These are phyloP conservation scores for Chiridota heheva DNA, from an alignment of 35 echinoderm and acorn worm genomes.

Conservation along the genomic window DNA sequence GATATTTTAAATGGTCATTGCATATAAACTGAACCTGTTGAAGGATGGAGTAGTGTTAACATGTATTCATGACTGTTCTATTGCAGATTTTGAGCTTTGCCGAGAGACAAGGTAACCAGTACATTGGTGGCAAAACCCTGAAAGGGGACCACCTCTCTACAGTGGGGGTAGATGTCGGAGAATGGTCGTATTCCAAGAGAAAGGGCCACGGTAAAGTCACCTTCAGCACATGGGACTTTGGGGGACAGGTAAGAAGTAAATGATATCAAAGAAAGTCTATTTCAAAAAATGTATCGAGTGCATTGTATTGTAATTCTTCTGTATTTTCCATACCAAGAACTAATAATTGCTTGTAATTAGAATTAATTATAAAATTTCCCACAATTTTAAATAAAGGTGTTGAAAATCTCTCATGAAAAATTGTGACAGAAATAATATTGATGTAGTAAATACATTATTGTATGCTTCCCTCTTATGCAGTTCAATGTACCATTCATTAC, in stretches of 20 bases:
- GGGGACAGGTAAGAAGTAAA: conserved; percentile 78
- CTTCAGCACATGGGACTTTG: conserved; percentile 99
- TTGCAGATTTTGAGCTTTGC: conserved; percentile 67
- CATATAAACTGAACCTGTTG: too few species aligned
- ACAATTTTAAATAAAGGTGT: too few species aligned
- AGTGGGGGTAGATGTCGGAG: conserved; percentile 85
- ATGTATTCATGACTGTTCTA: background rate
- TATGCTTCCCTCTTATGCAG: too few species aligned
- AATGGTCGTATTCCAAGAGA: conserved; percentile 91
- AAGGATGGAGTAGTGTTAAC: background rate
- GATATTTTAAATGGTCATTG: too few species aligned
- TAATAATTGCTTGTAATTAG: background rate
- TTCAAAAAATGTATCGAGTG: background rate
- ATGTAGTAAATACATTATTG: too few species aligned
- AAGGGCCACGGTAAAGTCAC: conserved; percentile 80
- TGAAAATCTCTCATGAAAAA: too few species aligned
- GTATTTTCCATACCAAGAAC: background rate
- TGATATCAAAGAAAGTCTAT: conserved; percentile 5
- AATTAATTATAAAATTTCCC: too few species aligned
- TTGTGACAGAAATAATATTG: too few species aligned
- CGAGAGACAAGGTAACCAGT: conserved; percentile 76
- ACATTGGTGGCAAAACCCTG: conserved; percentile 84
- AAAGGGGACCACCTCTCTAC: conserved; percentile 88
- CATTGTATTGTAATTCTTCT: too few species aligned
- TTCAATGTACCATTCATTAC: too few species aligned